Base-by-base conservation (phyloP, 2,113 vertebrate species). In the Strix aluco region DNA sequence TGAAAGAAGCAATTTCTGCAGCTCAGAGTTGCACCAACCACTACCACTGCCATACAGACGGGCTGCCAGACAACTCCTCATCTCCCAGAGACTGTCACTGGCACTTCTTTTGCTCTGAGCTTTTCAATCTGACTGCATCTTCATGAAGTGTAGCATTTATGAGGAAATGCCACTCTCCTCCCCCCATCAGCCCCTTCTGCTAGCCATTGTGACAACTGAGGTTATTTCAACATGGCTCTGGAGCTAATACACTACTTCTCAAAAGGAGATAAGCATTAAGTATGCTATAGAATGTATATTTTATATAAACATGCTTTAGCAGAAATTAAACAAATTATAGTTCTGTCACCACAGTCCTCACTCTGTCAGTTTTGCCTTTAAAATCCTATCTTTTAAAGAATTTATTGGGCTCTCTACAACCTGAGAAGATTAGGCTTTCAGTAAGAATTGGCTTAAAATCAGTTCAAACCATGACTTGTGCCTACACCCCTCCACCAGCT, bases 281-380 rank as follows among this genome's bases (percentile, higher is more conserved):
- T 25, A 65, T 81, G 49, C 40, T 57, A 61, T 29, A 85, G 79
- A 30, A 21, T 22, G 4, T 11, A 16, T 20, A 11, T 4, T 21
- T 32, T 70, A 80, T 62, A 70, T 42, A 77, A 32, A 21, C 27
- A 77, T 8, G 36, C 6, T 89, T 23, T 81, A 92, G 62, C 70
- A 51, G 54, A 13, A 93, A 88, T 84, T 95, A 92, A 92, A 94
- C 63, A 77, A 95, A 90, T 90, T 79, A 61, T 71, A 86, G 32
- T 85, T 40, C 40, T 88, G n/a, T n/a, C 70, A 86, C 69, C 83
- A 42, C 42, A 94, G 36, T 72, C 81, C 91, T 92, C 87, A 71
- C 12, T 62, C 87, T 84, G 81, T 58, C 79, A 65, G 36, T 65
- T 96, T 85, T 95, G 79, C 65, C 78, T 92, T 94, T 91, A 90